These are phyloP conservation scores for Pasiphila rectangulata DNA, from an alignment of 2,888 invertebrate species.

Conservation along the genomic window DNA sequence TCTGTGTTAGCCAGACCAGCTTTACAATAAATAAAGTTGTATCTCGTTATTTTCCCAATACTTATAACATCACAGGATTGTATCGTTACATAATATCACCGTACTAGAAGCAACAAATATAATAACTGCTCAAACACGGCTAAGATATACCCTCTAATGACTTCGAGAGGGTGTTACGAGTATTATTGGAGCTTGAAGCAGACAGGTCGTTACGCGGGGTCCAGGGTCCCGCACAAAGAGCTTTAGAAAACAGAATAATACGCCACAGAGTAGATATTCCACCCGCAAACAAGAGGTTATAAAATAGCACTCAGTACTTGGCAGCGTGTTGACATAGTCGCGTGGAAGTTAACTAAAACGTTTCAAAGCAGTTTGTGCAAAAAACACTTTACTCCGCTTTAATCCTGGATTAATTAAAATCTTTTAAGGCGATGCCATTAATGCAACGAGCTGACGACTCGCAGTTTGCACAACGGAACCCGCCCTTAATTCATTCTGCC, in stretches of 20 bases:
- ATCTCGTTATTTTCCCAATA: too few relatives aligned
- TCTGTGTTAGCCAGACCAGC: too few relatives aligned
- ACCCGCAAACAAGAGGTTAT: conserved; percentile 6
- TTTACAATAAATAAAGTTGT: too few relatives aligned
- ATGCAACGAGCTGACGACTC: conserved; percentile 25
- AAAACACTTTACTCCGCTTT: conserved; percentile 20
- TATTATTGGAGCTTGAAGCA: conserved; percentile 8
- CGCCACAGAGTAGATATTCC: background rate
- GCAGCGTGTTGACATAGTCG: background rate
- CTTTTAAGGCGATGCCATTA: conserved; percentile 22
- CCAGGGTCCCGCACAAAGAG: conserved; percentile 4
- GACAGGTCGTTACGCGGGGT: conserved; percentile 7
- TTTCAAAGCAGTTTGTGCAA: conserved; percentile 17
- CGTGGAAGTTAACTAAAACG: conserved; percentile 3
- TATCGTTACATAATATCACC: too few relatives aligned
- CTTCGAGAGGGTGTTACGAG: background rate
- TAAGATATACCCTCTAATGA: background rate
- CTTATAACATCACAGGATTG: too few relatives aligned
- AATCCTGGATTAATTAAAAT: conserved; percentile 23
- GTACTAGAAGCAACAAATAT: too few relatives aligned
- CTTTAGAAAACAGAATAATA: conserved; percentile 10
- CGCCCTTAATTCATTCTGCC: conserved; percentile 42
- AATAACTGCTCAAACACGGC: background rate
- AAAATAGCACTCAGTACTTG: conserved; percentile 12
- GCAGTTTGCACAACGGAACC: conserved; percentile 54